These are phyloP conservation scores for Strigamia transsilvanica DNA, from an alignment of 2,888 invertebrate genomes.

Conservation along the genomic window DNA sequence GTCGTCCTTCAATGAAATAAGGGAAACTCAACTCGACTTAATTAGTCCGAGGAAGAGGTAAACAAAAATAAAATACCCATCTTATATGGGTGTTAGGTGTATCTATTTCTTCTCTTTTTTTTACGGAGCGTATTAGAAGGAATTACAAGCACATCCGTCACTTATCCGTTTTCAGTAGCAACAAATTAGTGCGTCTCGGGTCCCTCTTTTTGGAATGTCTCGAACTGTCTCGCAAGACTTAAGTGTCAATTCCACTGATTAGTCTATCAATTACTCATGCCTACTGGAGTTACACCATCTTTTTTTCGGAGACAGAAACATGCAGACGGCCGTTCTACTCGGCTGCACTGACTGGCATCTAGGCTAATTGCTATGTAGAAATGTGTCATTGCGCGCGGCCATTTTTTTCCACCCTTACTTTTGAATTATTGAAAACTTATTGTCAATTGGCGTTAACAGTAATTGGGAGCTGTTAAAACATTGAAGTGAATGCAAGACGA, in stretches of 20 bases:
- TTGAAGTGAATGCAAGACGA: background rate
- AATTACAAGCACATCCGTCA: slow-evolving; percentile 28
- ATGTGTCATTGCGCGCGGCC: slow-evolving; percentile 19
- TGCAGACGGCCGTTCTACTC: slow-evolving; percentile 24
- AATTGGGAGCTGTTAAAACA: background rate
- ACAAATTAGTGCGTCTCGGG: slow-evolving; percentile 25
- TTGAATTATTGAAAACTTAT: slow-evolving; percentile 40
- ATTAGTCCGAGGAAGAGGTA: background rate
- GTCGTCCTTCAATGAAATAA: background rate
- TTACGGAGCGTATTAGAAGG: background rate
- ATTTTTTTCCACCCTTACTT: background rate
- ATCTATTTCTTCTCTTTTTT: background rate
- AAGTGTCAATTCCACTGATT: slow-evolving; percentile 36
- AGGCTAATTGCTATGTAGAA: slow-evolving; percentile 30
- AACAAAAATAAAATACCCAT: too few relatives aligned
- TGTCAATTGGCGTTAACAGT: slow-evolving; percentile 25
- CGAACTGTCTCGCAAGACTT: slow-evolving; percentile 23
- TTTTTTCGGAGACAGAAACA: slow-evolving; percentile 30
- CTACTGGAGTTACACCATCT: slow-evolving; percentile 39
- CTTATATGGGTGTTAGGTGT: too few relatives aligned
- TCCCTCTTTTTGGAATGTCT: slow-evolving; percentile 26
- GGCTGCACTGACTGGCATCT: slow-evolving; percentile 30
- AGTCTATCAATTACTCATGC: slow-evolving; percentile 42
- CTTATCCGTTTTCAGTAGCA: slow-evolving; percentile 31
- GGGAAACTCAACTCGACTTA: background rate